Conservation (phyloP, 2,888 invertebrate genomes). For the Drosophila ochracea region DNA sequence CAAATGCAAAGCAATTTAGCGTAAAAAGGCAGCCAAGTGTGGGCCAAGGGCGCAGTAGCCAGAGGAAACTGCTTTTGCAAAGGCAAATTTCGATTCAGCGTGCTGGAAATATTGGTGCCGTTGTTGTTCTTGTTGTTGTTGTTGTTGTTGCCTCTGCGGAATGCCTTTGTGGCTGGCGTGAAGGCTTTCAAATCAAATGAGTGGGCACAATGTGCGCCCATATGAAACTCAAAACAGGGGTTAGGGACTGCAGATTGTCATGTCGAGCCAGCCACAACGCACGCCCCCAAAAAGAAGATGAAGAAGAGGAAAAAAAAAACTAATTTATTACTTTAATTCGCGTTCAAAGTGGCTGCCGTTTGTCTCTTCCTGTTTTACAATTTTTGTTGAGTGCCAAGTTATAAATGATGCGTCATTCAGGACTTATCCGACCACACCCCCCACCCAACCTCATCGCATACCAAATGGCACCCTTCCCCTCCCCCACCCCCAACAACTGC, state of each 20-base stretch:
- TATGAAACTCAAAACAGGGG: slow-evolving; percentile 12
- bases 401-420: slow-evolving; percentile 72
- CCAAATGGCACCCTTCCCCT: not conserved
- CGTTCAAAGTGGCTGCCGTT: slow-evolving; percentile 71
- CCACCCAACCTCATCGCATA: not conserved
- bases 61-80: not conserved
- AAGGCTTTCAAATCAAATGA: slow-evolving; percentile 75
- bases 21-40: slow-evolving; percentile 55
- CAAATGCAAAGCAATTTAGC: slow-evolving; percentile 76
- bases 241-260: slow-evolving; percentile 35
- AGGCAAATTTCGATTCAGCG: slow-evolving; percentile 54
- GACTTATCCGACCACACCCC: slow-evolving; percentile 25
- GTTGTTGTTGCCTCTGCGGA: slow-evolving; percentile 34
- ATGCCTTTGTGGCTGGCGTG: slow-evolving; percentile 67
- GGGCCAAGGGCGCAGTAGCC: not conserved
- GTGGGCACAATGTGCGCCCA: slow-evolving; percentile 60
- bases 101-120: slow-evolving; percentile 55
- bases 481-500: slow-evolving; percentile 1
- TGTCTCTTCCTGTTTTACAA: slow-evolving; percentile 71
- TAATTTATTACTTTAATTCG: slow-evolving; percentile 75
- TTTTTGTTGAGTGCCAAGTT: slow-evolving; percentile 71
- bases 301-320: slow-evolving; percentile 21
- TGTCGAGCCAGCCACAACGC: slow-evolving; percentile 42
- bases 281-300: slow-evolving; percentile 22
- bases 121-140: slow-evolving; percentile 19